phyloP scores from a whole-genome alignment of 1,140 invertebrate species.

The Argopecten irradians region DNA sequence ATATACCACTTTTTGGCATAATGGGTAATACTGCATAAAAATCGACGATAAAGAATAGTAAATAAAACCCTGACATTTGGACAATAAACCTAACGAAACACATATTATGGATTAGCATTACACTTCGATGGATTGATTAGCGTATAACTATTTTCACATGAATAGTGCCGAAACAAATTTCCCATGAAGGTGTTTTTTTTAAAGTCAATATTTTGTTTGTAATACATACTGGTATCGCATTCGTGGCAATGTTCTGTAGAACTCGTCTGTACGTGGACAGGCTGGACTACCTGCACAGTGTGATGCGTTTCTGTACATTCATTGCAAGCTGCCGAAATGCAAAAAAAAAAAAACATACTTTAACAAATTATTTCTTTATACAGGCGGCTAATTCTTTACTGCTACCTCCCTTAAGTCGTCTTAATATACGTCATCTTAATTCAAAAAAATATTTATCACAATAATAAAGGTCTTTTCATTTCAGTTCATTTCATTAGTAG shows the following conservation, averaged over 20 bases:
- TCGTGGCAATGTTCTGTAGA: slow-evolving; percentile 40
- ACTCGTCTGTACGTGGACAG: background rate
- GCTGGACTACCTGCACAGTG: slow-evolving; percentile 25
- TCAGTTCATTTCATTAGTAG: background rate
- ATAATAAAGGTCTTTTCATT: background rate
- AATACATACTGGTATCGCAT: background rate
- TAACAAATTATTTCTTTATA: background rate
- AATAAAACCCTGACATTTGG: too few relatives aligned
- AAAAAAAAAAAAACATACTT: background rate
- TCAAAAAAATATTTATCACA: background rate
- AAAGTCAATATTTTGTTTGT: background rate
- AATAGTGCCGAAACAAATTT: background rate
- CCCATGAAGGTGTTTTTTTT: background rate
- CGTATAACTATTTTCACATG: background rate
- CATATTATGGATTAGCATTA: too few relatives aligned
- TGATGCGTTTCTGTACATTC: slow-evolving; percentile 31
- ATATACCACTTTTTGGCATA: too few relatives aligned
- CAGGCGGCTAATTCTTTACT: background rate
- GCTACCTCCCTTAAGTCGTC: background rate
- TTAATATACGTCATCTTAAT: background rate
- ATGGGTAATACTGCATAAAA: too few relatives aligned
- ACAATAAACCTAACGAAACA: too few relatives aligned
- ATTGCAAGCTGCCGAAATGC: background rate
- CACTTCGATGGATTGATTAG: background rate
- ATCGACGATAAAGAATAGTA: too few relatives aligned